Conservation (phyloP, 2,113 vertebrate species). For the Morone saxatilis region DNA sequence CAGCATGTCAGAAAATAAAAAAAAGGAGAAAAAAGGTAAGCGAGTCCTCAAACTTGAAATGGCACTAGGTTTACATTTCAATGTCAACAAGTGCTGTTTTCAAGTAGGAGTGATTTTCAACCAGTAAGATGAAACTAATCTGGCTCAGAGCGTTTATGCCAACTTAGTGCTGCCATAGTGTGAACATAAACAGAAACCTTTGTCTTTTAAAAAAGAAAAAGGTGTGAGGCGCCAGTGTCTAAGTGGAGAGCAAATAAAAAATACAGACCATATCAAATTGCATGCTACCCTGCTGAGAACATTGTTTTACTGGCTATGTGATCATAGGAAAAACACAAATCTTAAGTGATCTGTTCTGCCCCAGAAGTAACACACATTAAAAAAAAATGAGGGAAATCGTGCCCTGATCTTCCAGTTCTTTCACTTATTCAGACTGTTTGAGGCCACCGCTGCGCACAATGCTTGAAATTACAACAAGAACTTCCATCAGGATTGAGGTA, state of each 20-base stretch:
- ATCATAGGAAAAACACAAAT: constrained; percentile 36
- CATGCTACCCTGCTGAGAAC: constrained; percentile 48
- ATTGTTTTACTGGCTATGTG: constrained; percentile 54
- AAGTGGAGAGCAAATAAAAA: constrained; percentile 60
- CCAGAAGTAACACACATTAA: constrained; percentile 20
- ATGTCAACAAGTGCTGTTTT: constrained; percentile 36
- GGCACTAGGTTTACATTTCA: constrained; percentile 46
- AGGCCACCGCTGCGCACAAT: constrained; percentile 14
- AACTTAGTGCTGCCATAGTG: constrained; percentile 58
- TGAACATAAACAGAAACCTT: constrained; percentile 75
- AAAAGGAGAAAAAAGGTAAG: not conserved
- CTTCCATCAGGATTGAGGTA: constrained; percentile 63
- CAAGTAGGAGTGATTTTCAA: constrained; percentile 42
- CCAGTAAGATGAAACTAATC: constrained; percentile 61
- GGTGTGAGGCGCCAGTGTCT: constrained; percentile 55
- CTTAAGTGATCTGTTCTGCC: constrained; percentile 27
- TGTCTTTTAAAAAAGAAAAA: constrained; percentile 56
- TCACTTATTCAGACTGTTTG: not conserved
- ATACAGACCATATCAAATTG: constrained; percentile 58
- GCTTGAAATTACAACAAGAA: constrained; percentile 49
- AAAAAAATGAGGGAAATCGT: not conserved
- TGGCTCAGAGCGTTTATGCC: constrained; percentile 28
- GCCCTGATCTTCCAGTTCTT: not conserved
- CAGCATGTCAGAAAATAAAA: constrained; percentile 6
- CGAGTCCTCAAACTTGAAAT: constrained; percentile 24